A percentile compares a stretch with the other conserved stretches of the same genome.
phyloP scores from a whole-genome alignment of 2,888 invertebrate species.

The Cancer borealis region DNA sequence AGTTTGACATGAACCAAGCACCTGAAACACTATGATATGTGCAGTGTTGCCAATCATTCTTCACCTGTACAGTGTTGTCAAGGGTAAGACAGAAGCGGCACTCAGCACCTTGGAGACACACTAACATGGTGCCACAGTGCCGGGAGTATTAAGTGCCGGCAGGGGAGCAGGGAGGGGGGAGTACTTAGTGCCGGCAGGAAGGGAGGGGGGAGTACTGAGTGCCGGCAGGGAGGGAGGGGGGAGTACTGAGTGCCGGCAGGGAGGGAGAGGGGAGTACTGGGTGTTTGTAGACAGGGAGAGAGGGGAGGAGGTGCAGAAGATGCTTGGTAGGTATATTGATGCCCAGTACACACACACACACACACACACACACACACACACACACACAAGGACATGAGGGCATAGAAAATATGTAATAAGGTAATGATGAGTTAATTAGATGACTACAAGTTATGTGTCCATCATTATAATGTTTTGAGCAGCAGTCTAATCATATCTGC shows the following conservation, averaged over 20 bases:
- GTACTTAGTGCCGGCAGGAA: too few relatives aligned
- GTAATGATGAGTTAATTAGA: background rate
- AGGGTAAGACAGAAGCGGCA: too few relatives aligned
- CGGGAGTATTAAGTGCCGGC: too few relatives aligned
- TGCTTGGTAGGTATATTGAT: background rate
- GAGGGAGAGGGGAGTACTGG: background rate
- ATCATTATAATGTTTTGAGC: conserved; percentile 62
- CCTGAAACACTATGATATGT: background rate
- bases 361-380: background rate
- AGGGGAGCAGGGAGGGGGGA: too few relatives aligned
- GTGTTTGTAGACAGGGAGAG: background rate
- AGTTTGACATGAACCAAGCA: background rate
- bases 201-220: too few relatives aligned
- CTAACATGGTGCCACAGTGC: too few relatives aligned
- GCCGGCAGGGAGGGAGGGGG: too few relatives aligned
- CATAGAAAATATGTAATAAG: conserved; percentile 35
- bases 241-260: background rate
- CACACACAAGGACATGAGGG: background rate
- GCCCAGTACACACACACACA: background rate
- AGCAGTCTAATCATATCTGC: conserved; percentile 73
- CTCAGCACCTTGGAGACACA: too few relatives aligned
- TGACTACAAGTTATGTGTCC: conserved; percentile 39
- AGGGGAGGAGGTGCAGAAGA: background rate
- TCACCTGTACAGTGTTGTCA: background rate
- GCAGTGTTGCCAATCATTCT: too few relatives aligned